Base-by-base conservation (phyloP, 2,113 vertebrate genomes). In the Rhagologus leucostigma region DNA sequence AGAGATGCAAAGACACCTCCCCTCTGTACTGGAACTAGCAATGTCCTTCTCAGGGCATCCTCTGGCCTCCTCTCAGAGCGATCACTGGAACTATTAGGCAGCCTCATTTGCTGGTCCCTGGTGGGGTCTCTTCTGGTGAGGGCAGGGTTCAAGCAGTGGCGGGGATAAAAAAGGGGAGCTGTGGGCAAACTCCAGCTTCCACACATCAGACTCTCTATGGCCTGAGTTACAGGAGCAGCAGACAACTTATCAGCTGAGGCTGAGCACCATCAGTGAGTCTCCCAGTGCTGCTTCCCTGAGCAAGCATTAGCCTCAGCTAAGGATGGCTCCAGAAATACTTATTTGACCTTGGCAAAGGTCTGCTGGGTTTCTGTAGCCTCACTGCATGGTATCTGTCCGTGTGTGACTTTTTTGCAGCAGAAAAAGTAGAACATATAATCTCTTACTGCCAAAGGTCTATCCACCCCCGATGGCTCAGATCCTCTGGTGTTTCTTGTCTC, bases 271-370 rank as follows among this genome's bases (percentile, higher is more conserved):
- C 49, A 26, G 26, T 1, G 4, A 60, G 32, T 4, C 49, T 77
- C 10, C 29, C 6, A 14, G 32, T 0, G 1, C 57, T 41, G 22
- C 53, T 68, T 52, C 32, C 27, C 16, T 26, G 35, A 2, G 1
- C 0, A 1, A 3, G 7, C 33, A 16, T 10, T 24, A 33, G 29
- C 26, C 26, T 59, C 10, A 20, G 30, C 33, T 37, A 12, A 74
- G 60, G 29, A 10, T 8, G 19, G 32, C 47, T 57, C 41, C 53
- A 83, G 47, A 76, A 70, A 50, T 14, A 22, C 15, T 3, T 15
- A 1, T 16, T 37, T 60, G 26, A 84, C 46, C 37, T 62, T 24
- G 22, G 24, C 14, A 63, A n/a, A 42, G n/a, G n/a, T 56, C 37
- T 22, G 16, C 16, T 33, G 67, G 1, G 21, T 73, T 79, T 64